Evolutionary conservation across 1,140 invertebrate genomes (phyloP).

Genomic region (Campoletis sonorensis): DNA sequence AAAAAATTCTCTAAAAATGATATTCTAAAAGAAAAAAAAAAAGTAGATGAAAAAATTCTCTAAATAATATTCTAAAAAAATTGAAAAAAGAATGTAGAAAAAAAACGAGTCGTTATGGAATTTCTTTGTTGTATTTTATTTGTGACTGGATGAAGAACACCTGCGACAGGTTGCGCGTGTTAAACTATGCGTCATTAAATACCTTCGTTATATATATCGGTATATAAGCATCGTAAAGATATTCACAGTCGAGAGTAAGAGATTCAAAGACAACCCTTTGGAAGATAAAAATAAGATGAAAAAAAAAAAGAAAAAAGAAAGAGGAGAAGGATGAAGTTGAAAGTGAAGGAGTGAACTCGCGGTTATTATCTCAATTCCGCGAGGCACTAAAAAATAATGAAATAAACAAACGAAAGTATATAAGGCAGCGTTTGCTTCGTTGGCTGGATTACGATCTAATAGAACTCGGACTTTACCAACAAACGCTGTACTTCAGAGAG

Average conservation of each 20-base stretch:
- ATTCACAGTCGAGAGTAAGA: background rate
- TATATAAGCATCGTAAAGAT: constrained; percentile 16
- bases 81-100: background rate
- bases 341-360: background rate
- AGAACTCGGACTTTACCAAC: background rate
- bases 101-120: background rate
- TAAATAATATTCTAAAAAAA: too few relatives aligned
- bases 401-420: constrained; percentile 4
- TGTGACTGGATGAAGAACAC: background rate
- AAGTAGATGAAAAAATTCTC: too few relatives aligned
- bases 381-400: background rate
- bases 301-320: background rate
- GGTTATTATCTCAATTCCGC: background rate
- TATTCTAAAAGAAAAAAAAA: too few relatives aligned
- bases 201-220: constrained; percentile 12
- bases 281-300: background rate
- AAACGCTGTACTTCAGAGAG: background rate
- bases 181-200: background rate
- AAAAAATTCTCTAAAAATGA: too few relatives aligned
- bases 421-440: background rate
- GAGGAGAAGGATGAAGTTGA: background rate
- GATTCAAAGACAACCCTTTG: background rate
- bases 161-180: constrained; percentile 10
- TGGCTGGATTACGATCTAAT: constrained; percentile 7
- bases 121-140: constrained; percentile 3